A percentile compares a stretch with the other conserved stretches of the same genome.
Evolutionary conservation across 2,888 invertebrate species (phyloP).

Genomic region (Anthophora plumipes): DNA sequence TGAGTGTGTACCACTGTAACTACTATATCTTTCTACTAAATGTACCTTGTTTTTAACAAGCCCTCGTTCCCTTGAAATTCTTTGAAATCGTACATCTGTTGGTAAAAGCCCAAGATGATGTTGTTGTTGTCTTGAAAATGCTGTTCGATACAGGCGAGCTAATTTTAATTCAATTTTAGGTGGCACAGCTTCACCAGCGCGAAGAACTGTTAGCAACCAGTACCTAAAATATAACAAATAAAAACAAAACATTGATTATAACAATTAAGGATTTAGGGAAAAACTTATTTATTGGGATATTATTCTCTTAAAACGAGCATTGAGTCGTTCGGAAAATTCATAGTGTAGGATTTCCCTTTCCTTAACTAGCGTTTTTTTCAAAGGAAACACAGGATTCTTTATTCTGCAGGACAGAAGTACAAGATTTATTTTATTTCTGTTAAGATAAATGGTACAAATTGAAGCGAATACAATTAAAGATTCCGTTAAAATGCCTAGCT

Average conservation of each 20-base stretch:
- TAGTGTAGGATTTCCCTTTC: too few species aligned
- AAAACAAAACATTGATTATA: background rate
- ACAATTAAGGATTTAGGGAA: background rate
- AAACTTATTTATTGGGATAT: too few species aligned
- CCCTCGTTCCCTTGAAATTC: constrained; percentile 66
- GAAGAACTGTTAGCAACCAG: constrained; percentile 93
- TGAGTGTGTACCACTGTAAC: too few species aligned
- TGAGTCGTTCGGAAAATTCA: too few species aligned
- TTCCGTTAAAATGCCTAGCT: too few species aligned
- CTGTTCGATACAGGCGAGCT: constrained; percentile 91
- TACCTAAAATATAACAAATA: constrained; percentile 85
- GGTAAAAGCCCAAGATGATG: constrained; percentile 90
- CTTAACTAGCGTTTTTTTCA: too few species aligned
- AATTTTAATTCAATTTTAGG: constrained; percentile 90
- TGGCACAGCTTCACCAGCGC: constrained; percentile 85
- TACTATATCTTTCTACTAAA: background rate
- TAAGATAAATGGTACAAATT: too few species aligned
- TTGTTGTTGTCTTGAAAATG: constrained; percentile 93
- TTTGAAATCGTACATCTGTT: constrained; percentile 83
- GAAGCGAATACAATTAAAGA: too few species aligned
- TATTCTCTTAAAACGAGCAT: too few species aligned
- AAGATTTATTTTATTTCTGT: too few species aligned
- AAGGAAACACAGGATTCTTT: too few species aligned
- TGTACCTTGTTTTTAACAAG: constrained; percentile 55
- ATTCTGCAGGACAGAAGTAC: too few species aligned